These are phyloP conservation scores for Cygnus olor DNA, from an alignment of 2,797 vertebrate genomes.

Conservation along the genomic window DNA sequence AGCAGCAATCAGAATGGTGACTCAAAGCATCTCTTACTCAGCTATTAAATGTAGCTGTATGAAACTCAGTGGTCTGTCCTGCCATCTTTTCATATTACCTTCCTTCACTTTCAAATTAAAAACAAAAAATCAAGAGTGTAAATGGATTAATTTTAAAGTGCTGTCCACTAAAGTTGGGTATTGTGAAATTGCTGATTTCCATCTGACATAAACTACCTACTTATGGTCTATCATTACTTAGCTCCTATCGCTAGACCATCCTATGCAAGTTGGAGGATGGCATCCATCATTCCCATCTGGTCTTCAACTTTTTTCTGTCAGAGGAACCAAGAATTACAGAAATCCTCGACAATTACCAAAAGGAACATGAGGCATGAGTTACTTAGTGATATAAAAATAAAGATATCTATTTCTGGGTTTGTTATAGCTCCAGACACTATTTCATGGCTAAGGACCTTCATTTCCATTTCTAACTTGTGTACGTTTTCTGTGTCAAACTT, in stretches of 20 bases:
- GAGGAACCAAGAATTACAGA: background rate
- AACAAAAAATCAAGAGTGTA: background rate
- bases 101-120: background rate
- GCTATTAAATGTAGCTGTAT: background rate
- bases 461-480: slow-evolving; percentile 51
- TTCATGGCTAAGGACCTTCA: slow-evolving; percentile 33
- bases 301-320: slow-evolving; percentile 23
- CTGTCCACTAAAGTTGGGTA: background rate
- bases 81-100: background rate
- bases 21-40: background rate
- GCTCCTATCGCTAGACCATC: background rate
- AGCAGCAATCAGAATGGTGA: background rate
- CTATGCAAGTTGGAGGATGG: background rate
- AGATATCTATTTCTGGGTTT: slow-evolving; percentile 62
- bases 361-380: slow-evolving; percentile 25
- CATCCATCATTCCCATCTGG: slow-evolving; percentile 8
- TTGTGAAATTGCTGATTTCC: background rate
- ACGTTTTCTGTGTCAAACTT: slow-evolving; percentile 36
- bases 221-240: background rate
- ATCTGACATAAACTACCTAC: background rate
- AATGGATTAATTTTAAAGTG: background rate
- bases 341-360: background rate
- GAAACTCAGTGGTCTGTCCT: background rate
- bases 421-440: slow-evolving; percentile 13
- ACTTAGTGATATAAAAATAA: slow-evolving; percentile 62